These are phyloP conservation scores for Bagarius yarrelli DNA, from an alignment of 2,113 vertebrate species.

Conservation along the genomic window DNA sequence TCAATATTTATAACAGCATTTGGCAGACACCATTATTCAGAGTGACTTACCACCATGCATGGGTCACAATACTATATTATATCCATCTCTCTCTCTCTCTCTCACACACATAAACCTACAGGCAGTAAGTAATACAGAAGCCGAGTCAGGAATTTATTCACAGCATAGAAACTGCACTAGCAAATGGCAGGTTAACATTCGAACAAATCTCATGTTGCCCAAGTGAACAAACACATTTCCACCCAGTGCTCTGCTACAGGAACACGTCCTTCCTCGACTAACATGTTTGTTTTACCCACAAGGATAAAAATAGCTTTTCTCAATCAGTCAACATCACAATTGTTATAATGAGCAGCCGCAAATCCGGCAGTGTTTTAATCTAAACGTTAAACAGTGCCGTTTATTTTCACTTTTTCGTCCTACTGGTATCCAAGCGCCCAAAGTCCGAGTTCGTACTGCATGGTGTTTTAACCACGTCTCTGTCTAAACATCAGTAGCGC, in stretches of 20 bases:
- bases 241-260: background rate
- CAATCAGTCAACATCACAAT: background rate
- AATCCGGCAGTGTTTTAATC: background rate
- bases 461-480: background rate
- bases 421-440: background rate
- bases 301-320: background rate
- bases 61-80: too few species aligned
- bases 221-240: background rate
- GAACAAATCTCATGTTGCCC: background rate
- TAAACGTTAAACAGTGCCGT: background rate
- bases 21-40: too few species aligned
- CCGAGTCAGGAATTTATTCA: background rate
- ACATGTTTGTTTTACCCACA: conserved; percentile 3
- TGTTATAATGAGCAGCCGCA: background rate
- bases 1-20: too few species aligned
- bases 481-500: background rate
- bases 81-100: too few species aligned
- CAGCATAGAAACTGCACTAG: background rate
- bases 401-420: background rate
- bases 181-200: background rate
- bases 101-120: too few species aligned
- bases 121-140: background rate
- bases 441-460: background rate
- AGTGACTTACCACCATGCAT: too few species aligned
- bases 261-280: background rate